Evolutionary conservation across 2,888 invertebrate genomes (phyloP).

Genomic region (Stictocephala bisonia): DNA sequence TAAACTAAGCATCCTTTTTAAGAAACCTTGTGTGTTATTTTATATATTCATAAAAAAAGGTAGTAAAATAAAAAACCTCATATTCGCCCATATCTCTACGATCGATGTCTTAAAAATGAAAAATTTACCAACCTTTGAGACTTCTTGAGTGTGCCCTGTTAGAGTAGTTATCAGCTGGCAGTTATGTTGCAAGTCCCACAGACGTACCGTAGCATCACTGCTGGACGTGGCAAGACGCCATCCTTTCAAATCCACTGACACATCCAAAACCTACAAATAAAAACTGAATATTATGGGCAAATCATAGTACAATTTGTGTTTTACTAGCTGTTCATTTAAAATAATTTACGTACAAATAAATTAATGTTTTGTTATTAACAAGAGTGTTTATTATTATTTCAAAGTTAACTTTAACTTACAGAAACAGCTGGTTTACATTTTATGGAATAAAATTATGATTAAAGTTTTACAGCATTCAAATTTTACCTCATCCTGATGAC

Average conservation of each 20-base stretch:
- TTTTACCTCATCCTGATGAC: slow-evolving; percentile 74
- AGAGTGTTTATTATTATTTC: background rate
- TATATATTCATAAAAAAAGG: too few species aligned
- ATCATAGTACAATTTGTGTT: background rate
- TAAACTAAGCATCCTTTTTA: too few species aligned
- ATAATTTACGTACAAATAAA: background rate
- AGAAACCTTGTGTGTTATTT: too few species aligned
- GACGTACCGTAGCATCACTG: slow-evolving; percentile 78
- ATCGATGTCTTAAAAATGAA: too few species aligned
- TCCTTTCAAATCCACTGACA: slow-evolving; percentile 81
- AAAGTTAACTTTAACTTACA: background rate
- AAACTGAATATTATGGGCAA: background rate
- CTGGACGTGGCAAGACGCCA: slow-evolving; percentile 79
- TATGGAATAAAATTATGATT: too few species aligned
- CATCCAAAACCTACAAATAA: slow-evolving; percentile 72
- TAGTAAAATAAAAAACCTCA: too few species aligned
- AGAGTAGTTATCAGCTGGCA: slow-evolving; percentile 71
- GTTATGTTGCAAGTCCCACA: slow-evolving; percentile 73
- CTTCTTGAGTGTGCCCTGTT: slow-evolving; percentile 75
- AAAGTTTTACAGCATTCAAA: too few species aligned
- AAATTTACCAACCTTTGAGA: slow-evolving; percentile 69
- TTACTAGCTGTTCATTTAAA: background rate
- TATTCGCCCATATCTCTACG: too few species aligned
- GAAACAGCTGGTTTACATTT: too few species aligned
- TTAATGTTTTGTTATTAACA: background rate